These are phyloP conservation scores for Camponotus pennsylvanicus DNA, from an alignment of 1,140 invertebrate genomes.

Conservation along the genomic window DNA sequence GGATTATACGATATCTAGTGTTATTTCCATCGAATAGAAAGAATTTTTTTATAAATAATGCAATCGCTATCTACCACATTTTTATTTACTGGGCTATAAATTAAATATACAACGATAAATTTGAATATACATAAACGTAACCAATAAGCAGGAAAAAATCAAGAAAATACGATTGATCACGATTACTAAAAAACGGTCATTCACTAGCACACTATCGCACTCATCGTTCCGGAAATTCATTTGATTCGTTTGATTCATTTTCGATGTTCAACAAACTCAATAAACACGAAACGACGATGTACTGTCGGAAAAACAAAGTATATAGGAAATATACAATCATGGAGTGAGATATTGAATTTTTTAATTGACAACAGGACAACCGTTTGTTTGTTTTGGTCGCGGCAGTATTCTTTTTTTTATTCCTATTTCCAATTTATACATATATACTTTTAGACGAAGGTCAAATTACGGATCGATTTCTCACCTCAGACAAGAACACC, in stretches of 20 bases:
- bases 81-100: neutral
- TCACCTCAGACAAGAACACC: conserved; percentile 19
- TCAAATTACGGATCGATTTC: conserved; percentile 43
- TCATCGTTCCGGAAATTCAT: conserved; percentile 17
- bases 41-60: neutral
- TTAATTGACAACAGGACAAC: conserved; percentile 16
- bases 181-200: neutral
- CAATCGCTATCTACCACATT: neutral
- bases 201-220: neutral
- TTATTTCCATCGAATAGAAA: neutral
- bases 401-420: neutral
- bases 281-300: conserved; percentile 33
- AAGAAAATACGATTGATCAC: conserved; percentile 16
- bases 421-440: conserved; percentile 31
- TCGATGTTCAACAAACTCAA: conserved; percentile 23
- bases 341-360: conserved; percentile 34
- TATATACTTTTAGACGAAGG: conserved; percentile 29
- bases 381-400: conserved; percentile 2
- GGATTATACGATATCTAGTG: neutral
- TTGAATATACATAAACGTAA: neutral
- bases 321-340: conserved; percentile 17
- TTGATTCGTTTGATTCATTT: conserved; percentile 37
- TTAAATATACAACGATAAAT: neutral
- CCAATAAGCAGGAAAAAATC: neutral
- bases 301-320: neutral